A percentile compares a stretch with the other conserved stretches of the same genome.
Conservation (phyloP, 1,140 invertebrate species). For the Phthorimaea operculella region DNA sequence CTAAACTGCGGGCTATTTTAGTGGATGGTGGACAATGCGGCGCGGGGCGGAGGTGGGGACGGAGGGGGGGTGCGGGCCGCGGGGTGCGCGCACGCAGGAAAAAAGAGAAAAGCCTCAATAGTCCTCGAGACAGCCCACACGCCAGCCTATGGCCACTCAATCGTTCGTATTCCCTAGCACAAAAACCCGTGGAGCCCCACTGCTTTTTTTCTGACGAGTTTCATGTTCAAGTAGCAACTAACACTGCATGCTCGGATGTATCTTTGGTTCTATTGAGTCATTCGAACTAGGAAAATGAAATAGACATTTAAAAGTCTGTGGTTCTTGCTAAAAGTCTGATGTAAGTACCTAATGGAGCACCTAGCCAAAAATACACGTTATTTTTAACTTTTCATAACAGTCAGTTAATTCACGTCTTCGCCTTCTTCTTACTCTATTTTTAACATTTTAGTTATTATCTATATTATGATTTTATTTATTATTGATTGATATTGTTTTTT, state of each 20-base stretch:
- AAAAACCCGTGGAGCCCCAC: slow-evolving; percentile 29
- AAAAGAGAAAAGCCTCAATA: slow-evolving; percentile 56
- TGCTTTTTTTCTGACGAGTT: neutral
- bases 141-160: slow-evolving; percentile 63
- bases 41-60: neutral
- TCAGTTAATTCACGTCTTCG: too few species aligned
- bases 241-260: neutral
- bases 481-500: too few species aligned
- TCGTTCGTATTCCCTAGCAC: slow-evolving; percentile 48
- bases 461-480: too few species aligned
- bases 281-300: neutral
- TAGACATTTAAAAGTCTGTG: neutral
- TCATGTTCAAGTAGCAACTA: neutral
- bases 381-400: too few species aligned
- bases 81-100: slow-evolving; percentile 41
- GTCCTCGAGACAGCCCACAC: slow-evolving; percentile 60
- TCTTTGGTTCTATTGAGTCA: neutral
- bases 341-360: too few species aligned
- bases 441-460: too few species aligned
- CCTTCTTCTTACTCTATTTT: too few species aligned
- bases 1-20: slow-evolving; percentile 52
- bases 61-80: slow-evolving; percentile 10
- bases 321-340: too few species aligned
- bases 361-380: too few species aligned
- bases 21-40: slow-evolving; percentile 41